phyloP scores from a whole-genome alignment of 1,140 invertebrate genomes.

The Penaeus indicus region DNA sequence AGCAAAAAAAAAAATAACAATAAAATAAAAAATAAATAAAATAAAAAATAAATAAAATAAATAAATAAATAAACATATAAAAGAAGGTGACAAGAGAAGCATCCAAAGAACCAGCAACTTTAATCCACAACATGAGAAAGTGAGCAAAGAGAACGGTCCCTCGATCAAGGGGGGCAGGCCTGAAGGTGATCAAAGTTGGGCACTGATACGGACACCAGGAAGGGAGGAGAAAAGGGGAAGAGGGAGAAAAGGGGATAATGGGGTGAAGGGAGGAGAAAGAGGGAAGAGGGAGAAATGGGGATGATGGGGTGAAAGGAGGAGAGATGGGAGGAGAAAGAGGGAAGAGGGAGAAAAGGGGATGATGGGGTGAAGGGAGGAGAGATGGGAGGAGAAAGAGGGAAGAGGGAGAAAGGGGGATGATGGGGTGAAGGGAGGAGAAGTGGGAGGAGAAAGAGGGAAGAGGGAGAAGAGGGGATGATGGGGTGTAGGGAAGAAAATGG shows the following conservation, averaged over 20 bases:
- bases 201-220: background rate
- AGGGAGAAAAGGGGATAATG: background rate
- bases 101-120: no score
- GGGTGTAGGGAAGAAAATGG: background rate
- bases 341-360: background rate
- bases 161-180: no score
- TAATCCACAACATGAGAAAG: no score
- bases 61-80: no score
- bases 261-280: background rate
- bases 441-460: background rate
- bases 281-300: background rate
- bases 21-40: no score
- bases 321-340: background rate
- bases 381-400: background rate
- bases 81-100: no score
- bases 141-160: no score
- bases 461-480: background rate
- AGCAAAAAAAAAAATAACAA: background rate
- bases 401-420: constrained; percentile 12
- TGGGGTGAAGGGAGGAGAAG: background rate
- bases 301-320: background rate
- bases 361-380: background rate
- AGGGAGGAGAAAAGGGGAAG: background rate
- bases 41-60: no score
- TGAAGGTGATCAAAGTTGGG: no score